Evolutionary conservation across 2,888 invertebrate species (phyloP).

Genomic region (Oegoconia quadripuncta): DNA sequence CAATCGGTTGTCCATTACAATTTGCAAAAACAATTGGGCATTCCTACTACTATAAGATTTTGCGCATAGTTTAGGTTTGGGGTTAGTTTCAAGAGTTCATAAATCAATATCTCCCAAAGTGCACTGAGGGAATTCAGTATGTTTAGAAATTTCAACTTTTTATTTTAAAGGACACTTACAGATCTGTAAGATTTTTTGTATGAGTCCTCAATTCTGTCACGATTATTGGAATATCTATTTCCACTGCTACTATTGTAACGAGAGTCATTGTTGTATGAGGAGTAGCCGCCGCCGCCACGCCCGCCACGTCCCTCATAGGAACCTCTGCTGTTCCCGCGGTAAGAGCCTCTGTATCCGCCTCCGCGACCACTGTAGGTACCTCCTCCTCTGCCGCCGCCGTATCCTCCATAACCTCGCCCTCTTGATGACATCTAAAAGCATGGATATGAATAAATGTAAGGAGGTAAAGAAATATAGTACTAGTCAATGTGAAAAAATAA

Average conservation of each 20-base stretch:
- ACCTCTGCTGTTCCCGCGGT: slow-evolving; percentile 59
- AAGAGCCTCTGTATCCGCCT: slow-evolving; percentile 59
- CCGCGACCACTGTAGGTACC: slow-evolving; percentile 58
- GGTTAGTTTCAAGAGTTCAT: no score
- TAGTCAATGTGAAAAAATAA: no score
- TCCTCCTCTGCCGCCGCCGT: slow-evolving; percentile 45
- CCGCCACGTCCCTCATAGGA: slow-evolving; percentile 64
- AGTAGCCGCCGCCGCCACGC: slow-evolving; percentile 60
- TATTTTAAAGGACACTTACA: slow-evolving; percentile 40
- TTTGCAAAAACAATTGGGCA: no score
- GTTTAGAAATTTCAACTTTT: background rate
- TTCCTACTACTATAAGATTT: no score
- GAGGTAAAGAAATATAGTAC: no score
- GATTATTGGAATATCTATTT: slow-evolving; percentile 54
- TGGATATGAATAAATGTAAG: background rate
- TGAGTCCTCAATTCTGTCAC: slow-evolving; percentile 67
- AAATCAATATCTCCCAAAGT: background rate
- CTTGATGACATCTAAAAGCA: slow-evolving; percentile 63
- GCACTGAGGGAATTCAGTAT: background rate
- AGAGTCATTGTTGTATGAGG: slow-evolving; percentile 61
- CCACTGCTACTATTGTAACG: slow-evolving; percentile 58
- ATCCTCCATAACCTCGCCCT: slow-evolving; percentile 62
- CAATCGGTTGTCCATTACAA: no score
- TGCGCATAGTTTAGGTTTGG: no score
- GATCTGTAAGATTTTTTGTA: slow-evolving; percentile 72